Base-by-base conservation (phyloP, 2,888 invertebrate genomes). In the Campaea margaritaria region DNA sequence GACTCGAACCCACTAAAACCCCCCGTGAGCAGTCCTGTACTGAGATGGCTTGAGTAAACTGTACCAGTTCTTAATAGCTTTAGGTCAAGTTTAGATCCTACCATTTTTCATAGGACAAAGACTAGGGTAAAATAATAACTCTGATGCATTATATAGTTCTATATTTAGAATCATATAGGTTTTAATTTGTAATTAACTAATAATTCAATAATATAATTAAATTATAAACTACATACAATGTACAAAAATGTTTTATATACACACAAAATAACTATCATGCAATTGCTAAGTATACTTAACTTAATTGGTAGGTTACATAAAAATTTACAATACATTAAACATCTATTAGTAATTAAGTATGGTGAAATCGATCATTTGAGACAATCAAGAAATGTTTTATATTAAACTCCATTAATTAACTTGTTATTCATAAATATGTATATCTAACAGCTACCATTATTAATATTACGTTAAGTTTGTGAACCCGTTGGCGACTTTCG, bases 201-300 rank as follows among this genome's bases (percentile, higher is more conserved):
- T 64, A 78, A 64, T 65, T 77, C 71, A 78, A 79, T 77, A 83
- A 87, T 85, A 61, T 46, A 84, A 82, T 89, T 88, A 91, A 91
- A 89, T 87, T 87, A 89, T 85, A 86, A 82, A 78, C 88, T 91
- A 91, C 84, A 90, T 67, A 59, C 39, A 69, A 69, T 91, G 91
- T 91, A 91, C 91, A 92, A 92, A 91, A 91, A 85, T 88, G 83
- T 78, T 67, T 82, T 85, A 86, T 90, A 91, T 91, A 89, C 90
- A 91, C 89, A 91, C 83, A 78, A 67, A 67, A 65, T 61, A 67
- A 64, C 52, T 61, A 57, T 75, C 85, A 90, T 87, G 90, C 85
- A 87, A 73, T 78, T 62, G 78, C 83, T 86, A 78, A 54, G 14
- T 61, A 61, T 61, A 61, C 80, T 87, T 83, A 85, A 27, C 64